Evolutionary conservation across 2,113 vertebrate genomes (phyloP).

Genomic region (Neolamprologus toae): DNA sequence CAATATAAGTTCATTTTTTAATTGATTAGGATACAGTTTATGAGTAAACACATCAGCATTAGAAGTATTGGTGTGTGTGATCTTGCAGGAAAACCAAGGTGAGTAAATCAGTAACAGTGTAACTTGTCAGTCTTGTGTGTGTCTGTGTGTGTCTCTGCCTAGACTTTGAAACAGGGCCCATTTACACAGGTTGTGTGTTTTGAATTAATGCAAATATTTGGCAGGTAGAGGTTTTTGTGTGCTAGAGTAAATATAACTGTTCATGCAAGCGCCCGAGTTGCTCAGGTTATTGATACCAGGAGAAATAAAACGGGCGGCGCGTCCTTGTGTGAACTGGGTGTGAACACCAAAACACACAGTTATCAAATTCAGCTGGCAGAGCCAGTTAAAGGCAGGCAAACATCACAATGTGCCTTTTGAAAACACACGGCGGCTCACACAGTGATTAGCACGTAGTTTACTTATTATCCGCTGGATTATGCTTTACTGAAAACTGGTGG

Average conservation of each 20-base stretch:
- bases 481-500: not conserved
- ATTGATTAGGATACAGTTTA: not conserved
- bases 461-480: not conserved
- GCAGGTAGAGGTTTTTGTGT: not conserved
- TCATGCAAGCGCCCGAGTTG: not conserved
- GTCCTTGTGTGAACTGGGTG: slow-evolving; percentile 38
- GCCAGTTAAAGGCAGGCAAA: not conserved
- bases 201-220: not conserved
- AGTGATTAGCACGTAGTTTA: not conserved
- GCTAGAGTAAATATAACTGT: not conserved
- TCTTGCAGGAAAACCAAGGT: not conserved
- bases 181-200: not conserved
- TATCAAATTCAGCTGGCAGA: slow-evolving; percentile 37
- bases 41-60: not conserved
- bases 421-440: not conserved
- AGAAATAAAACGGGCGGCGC: not conserved
- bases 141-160: not conserved
- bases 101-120: not conserved
- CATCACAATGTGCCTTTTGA: not conserved
- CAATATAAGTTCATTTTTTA: not conserved
- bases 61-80: not conserved
- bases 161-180: not conserved
- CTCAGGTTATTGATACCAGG: not conserved
- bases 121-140: not conserved
- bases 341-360: slow-evolving; percentile 7